Evolutionary conservation across 2,797 vertebrate genomes (phyloP).

Genomic region (Scyliorhinus canicula): DNA sequence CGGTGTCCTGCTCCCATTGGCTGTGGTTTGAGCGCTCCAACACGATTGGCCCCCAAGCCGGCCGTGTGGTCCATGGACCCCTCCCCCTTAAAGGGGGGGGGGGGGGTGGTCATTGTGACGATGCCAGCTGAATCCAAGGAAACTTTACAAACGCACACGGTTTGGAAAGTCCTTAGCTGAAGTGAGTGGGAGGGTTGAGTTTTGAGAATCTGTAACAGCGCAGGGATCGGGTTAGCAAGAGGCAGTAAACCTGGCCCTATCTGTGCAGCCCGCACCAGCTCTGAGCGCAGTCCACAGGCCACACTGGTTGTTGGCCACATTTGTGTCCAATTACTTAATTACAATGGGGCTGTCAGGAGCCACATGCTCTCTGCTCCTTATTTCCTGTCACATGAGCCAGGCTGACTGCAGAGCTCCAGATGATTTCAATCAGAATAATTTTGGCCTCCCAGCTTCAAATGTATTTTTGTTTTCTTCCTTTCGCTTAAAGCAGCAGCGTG

Average conservation of each 20-base stretch:
- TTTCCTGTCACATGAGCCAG: not conserved
- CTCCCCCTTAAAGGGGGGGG: no score
- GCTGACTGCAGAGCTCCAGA: not conserved
- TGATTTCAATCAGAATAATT: slow-evolving; percentile 25
- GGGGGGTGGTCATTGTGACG: not conserved
- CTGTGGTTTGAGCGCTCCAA: no score
- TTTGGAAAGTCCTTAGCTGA: not conserved
- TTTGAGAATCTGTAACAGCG: not conserved
- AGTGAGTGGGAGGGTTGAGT: not conserved
- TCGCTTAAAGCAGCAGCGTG: not conserved
- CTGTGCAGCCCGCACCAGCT: not conserved
- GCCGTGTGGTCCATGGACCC: no score
- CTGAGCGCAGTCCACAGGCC: not conserved
- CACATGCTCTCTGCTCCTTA: not conserved
- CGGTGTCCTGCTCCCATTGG: no score
- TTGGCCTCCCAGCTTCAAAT: not conserved
- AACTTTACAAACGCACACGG: not conserved
- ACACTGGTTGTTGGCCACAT: not conserved
- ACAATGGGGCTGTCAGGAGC: not conserved
- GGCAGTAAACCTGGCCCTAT: not conserved
- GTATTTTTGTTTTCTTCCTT: not conserved
- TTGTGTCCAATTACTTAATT: not conserved
- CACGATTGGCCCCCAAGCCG: no score
- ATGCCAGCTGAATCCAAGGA: not conserved
- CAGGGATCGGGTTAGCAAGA: not conserved